A percentile compares a stretch with the other conserved stretches of the same genome.
Conservation (phyloP, 2,888 invertebrate species). For the Ophion ellenae region DNA sequence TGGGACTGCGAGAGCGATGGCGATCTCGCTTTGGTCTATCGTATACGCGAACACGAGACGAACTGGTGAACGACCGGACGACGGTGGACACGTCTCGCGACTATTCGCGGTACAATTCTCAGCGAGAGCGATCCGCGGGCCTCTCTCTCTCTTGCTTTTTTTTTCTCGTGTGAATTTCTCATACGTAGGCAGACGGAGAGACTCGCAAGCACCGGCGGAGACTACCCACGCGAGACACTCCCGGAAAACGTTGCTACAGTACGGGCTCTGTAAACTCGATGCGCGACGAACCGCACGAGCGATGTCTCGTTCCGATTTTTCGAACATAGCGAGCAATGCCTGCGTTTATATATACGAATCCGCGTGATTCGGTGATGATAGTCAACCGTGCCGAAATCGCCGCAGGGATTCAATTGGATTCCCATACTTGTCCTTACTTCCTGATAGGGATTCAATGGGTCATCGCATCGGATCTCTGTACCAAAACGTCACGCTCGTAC, state of each 20-base stretch:
- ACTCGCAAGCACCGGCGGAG: conserved; percentile 43
- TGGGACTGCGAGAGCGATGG: not conserved
- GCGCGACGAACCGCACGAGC: not conserved
- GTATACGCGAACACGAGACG: conserved; percentile 61
- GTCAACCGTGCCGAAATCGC: no score
- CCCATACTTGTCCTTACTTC: no score
- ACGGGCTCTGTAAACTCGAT: conserved; percentile 32
- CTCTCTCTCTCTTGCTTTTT: conserved; percentile 12
- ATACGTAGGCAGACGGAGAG: conserved; percentile 54
- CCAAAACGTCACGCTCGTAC: no score
- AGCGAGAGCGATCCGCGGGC: conserved; percentile 38
- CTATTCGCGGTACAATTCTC: conserved; percentile 61
- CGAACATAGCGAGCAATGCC: no score
- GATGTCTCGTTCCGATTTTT: no score
- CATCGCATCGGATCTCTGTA: no score
- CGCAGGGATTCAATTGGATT: no score
- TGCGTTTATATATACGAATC: no score
- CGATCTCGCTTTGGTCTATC: conserved; percentile 28
- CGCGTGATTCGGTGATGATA: no score
- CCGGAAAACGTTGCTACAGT: conserved; percentile 53
- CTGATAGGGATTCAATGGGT: no score
- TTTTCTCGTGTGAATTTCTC: conserved; percentile 40
- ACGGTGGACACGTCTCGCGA: conserved; percentile 61
- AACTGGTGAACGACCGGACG: conserved; percentile 62
- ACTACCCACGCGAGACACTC: conserved; percentile 66